Base-by-base conservation (phyloP, 2,888 invertebrate genomes). In the Vandiemenella viatica region DNA sequence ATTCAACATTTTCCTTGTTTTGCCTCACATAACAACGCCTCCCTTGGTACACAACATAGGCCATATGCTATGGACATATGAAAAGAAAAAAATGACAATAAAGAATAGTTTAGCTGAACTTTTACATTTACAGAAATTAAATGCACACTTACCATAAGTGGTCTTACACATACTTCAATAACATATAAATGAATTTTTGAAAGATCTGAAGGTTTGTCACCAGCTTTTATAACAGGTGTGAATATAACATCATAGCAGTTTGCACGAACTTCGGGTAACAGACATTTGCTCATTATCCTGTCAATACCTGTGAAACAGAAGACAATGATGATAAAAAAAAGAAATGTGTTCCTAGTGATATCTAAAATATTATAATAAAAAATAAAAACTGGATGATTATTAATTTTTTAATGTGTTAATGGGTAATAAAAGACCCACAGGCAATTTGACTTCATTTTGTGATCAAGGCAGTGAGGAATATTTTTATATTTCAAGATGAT, bases 91-190 rank as follows among this genome's bases (percentile, higher is more conserved):
- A 2, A 26, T 4, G n/a, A n/a, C 15, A 4, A 7, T 42, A 4
- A 4, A 19, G 20, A 4, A 13, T 3, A 15, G 17, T 19, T 16
- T 13, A 42, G 13, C 7, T 10, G 13, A 19, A 19, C 19, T 5
- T 18, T 18, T 42, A 4, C 20, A 4, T 7, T 13, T 42, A 18
- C 17, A 18, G 18, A n/a, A n/a, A n/a, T n/a, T n/a, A n/a, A n/a
- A n/a, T n/a, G n/a, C n/a, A n/a, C n/a, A 15, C 42, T 47, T 22
- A 47, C 47, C 47, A 47, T 4, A 13, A 41, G 3, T n/a, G 47
- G 47, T n/a, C 20, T 18, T 5, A 47, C 41, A 19, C 19, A 23
- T 18, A 47, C 19, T 19, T 47, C 47, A 32, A 47, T 22, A 10
- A 42, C 18, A 15, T 22, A 47, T 1, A 47, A 41, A 3, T 7